Conservation (phyloP, 1,140 invertebrate genomes). For the Lethrus apterus region DNA sequence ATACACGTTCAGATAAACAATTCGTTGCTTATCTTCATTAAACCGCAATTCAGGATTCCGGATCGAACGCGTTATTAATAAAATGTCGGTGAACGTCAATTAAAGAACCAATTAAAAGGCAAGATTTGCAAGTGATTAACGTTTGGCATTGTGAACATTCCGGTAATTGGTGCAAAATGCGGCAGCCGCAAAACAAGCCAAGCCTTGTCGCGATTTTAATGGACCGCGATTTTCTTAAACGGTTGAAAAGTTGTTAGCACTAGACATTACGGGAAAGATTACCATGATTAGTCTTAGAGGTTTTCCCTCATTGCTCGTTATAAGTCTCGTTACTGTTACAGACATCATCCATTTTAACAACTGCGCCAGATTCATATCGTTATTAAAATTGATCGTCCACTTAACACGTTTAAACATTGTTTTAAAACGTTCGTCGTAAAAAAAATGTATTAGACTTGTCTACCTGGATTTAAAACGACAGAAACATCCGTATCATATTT, state of each 20-base stretch:
- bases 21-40: neutral
- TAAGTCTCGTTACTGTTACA: slow-evolving; percentile 34
- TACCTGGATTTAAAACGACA: too few species aligned
- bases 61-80: slow-evolving; percentile 25
- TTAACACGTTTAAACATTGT: slow-evolving; percentile 25
- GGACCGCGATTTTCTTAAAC: slow-evolving; percentile 40
- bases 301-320: slow-evolving; percentile 37
- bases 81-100: slow-evolving; percentile 34
- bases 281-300: slow-evolving; percentile 39
- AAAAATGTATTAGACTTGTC: too few species aligned
- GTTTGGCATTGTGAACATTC: slow-evolving; percentile 32
- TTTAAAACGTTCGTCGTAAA: slow-evolving; percentile 21
- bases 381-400: slow-evolving; percentile 30
- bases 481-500: too few species aligned
- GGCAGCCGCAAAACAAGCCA: slow-evolving; percentile 31
- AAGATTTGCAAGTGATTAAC: slow-evolving; percentile 36
- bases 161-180: slow-evolving; percentile 33
- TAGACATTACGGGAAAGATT: slow-evolving; percentile 39
- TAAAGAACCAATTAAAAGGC: slow-evolving; percentile 35
- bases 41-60: neutral
- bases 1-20: neutral
- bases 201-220: slow-evolving; percentile 39
- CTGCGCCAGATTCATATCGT: slow-evolving; percentile 25
- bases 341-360: slow-evolving; percentile 37
- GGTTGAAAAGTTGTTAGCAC: slow-evolving; percentile 41